Percentiles rank a stretch among this genome's conserved stretches.
These are phyloP conservation scores for Augochlora pura DNA, from an alignment of 1,140 invertebrate species.

Conservation along the genomic window DNA sequence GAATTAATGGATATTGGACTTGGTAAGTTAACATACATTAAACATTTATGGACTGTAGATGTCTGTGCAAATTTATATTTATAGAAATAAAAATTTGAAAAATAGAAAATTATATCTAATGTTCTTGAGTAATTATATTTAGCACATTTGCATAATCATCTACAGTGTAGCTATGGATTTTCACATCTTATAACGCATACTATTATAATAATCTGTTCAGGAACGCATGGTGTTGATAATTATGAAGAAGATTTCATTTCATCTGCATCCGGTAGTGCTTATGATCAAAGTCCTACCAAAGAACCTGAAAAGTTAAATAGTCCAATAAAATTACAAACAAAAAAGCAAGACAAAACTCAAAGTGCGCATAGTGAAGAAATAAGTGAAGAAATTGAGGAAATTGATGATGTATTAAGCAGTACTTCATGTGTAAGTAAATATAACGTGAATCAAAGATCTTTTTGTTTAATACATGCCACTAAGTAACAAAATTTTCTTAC, in stretches of 20 bases:
- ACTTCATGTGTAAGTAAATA: conserved; percentile 76
- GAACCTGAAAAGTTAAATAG: conserved; percentile 67
- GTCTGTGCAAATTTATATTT: background rate
- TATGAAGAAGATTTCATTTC: conserved; percentile 79
- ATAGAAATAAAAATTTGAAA: no score
- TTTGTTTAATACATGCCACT: conserved; percentile 7
- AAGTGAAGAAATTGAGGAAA: conserved; percentile 76
- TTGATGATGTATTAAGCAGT: conserved; percentile 75
- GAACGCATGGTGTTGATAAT: conserved; percentile 72
- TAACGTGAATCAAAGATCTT: conserved; percentile 18
- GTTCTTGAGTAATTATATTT: background rate
- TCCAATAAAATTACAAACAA: conserved; percentile 55
- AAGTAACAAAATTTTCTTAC: conserved; percentile 32
- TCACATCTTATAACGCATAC: background rate
- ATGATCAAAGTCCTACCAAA: conserved; percentile 75
- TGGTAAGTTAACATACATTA: conserved; percentile 62
- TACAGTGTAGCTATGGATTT: background rate
- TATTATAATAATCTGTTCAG: conserved; percentile 60
- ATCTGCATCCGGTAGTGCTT: conserved; percentile 75
- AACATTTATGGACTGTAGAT: background rate
- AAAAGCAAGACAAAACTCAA: conserved; percentile 67
- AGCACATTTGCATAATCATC: background rate
- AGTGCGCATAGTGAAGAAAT: conserved; percentile 72
- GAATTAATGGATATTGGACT: conserved; percentile 76
- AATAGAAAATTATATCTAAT: background rate